A percentile compares a stretch with the other conserved stretches of the same genome.
These are phyloP conservation scores for Lagorchestes hirsutus DNA, from an alignment of 2,797 vertebrate species.

Conservation along the genomic window DNA sequence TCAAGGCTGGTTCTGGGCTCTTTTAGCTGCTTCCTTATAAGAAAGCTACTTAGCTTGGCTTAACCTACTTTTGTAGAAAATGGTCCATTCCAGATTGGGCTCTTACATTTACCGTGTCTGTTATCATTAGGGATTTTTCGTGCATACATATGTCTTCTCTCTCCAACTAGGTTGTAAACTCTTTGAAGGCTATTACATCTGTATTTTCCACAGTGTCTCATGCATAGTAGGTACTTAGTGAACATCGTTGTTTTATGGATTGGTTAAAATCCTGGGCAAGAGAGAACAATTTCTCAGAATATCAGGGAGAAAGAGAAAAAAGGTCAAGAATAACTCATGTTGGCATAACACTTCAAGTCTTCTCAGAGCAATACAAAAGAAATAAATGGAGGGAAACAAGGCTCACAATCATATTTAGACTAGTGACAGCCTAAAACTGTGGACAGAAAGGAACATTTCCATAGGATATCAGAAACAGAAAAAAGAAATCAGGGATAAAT, in stretches of 20 bases:
- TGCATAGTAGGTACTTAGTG: background rate
- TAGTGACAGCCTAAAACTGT: background rate
- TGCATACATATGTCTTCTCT: background rate
- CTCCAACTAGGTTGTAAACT: background rate
- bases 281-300: background rate
- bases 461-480: background rate
- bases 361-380: background rate
- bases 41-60: no score
- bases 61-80: background rate
- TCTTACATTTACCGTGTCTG: background rate
- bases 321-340: background rate
- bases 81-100: background rate
- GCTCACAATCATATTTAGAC: background rate
- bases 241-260: background rate
- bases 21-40: background rate
- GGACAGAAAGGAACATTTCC: background rate
- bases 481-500: background rate
- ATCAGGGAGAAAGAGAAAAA: background rate
- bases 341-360: background rate
- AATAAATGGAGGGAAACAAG: background rate
- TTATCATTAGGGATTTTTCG: background rate
- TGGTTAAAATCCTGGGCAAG: background rate
- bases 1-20: background rate
- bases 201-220: background rate
- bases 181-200: background rate